A percentile compares a stretch with the other conserved stretches of the same genome.
phyloP scores from a whole-genome alignment of 2,888 invertebrate species.

The Ceratothoa steindachneri region DNA sequence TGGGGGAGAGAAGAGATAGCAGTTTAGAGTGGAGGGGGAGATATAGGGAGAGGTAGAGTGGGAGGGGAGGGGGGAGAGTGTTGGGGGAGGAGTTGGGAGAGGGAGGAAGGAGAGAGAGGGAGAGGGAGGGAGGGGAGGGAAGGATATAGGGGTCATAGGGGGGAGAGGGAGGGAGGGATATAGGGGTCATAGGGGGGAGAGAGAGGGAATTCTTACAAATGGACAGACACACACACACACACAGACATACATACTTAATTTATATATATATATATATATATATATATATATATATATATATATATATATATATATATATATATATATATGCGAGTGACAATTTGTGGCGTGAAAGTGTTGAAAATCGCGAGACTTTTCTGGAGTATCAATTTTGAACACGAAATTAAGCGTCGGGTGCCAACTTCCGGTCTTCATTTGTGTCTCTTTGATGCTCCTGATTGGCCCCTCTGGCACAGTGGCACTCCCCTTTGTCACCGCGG shows the following conservation, averaged over 20 bases:
- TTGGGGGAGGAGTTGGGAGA: no score
- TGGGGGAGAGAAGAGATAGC: background rate
- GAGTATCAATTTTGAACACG: background rate
- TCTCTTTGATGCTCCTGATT: slow-evolving; percentile 5
- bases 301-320: slow-evolving; percentile 10
- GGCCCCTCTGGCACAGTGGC: background rate
- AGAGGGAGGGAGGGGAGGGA: no score
- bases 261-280: slow-evolving; percentile 13
- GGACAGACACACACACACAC: no score
- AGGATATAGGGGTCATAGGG: no score
- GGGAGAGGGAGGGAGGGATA: no score
- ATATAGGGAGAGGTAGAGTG: no score
- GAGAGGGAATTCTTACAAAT: no score
- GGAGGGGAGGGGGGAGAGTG: no score
- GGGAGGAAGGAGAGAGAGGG: no score
- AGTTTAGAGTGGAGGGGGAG: background rate
- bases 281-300: slow-evolving; percentile 14
- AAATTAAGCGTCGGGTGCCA: slow-evolving; percentile 2
- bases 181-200: no score
- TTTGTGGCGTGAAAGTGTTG: background rate
- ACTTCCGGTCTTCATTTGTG: slow-evolving; percentile 11
- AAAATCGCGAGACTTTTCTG: no score
- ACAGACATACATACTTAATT: background rate
- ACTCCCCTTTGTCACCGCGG: background rate
- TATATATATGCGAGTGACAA: no score